Conservation (phyloP, 1,140 invertebrate genomes). For the Micrasema minimum region DNA sequence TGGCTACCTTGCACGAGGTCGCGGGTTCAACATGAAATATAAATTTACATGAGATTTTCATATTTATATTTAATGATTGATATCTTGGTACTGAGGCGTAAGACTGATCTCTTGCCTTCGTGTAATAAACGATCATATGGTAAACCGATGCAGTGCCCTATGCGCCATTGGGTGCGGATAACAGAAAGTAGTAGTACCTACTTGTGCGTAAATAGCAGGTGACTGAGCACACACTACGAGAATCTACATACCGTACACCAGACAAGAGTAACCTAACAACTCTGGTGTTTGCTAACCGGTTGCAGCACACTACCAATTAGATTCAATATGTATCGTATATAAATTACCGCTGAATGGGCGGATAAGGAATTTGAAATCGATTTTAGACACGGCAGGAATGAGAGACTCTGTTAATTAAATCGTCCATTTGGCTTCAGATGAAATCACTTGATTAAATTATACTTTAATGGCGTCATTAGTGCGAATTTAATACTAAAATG, state of each 20-base stretch:
- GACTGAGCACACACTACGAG: neutral
- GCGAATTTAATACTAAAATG: constrained; percentile 10
- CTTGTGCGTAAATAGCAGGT: too few species aligned
- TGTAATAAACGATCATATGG: too few species aligned
- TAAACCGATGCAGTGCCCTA: too few species aligned
- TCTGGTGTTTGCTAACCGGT: constrained; percentile 2
- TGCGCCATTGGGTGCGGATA: too few species aligned
- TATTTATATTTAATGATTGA: too few species aligned
- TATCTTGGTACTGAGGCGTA: too few species aligned
- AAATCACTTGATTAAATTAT: constrained; percentile 25
- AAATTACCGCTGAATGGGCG: constrained; percentile 25
- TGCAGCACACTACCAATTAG: constrained; percentile 37
- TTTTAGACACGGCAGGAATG: constrained; percentile 8
- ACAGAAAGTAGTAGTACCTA: too few species aligned
- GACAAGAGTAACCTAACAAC: neutral
- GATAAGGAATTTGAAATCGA: constrained; percentile 16
- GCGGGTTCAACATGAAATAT: too few species aligned
- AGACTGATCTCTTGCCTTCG: too few species aligned
- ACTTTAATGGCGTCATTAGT: constrained; percentile 26
- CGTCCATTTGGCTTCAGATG: constrained; percentile 22
- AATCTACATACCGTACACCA: too few species aligned
- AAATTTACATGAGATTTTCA: too few species aligned
- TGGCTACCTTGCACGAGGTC: too few species aligned
- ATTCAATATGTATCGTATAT: constrained; percentile 35
- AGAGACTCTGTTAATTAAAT: constrained; percentile 22